Evolutionary conservation across 2,113 vertebrate species (phyloP), one percentile per base, ranked within the genome.

Genomic region (Pterocles gutturalis): DNA sequence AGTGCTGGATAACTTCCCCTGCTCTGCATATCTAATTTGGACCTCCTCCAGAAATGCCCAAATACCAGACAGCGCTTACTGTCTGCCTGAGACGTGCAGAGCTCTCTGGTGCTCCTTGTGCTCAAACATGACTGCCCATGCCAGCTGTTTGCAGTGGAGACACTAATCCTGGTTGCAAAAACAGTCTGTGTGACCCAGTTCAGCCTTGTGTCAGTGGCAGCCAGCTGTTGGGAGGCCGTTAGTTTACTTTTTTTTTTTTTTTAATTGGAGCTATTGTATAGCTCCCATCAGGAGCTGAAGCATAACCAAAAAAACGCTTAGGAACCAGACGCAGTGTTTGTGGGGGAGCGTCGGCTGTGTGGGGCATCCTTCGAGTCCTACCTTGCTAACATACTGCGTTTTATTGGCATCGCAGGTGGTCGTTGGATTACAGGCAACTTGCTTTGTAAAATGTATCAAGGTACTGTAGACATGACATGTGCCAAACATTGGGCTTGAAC

Each of bases 361-460:
- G 94, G 93, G 91, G 95, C 36, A 4, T 73, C 81, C 77, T 89
- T 55, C 45, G 70, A 86, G 96, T 96, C 96, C 84, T 91, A 8
- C 87, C 78, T 88, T 91, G 83, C 94, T 96, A 97, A 95, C 83
- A 77, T 95, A 58, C 95, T 96, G 89, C 95, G 0, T 93, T 96
- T 97, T 96, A 80, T 96, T 96, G 93, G 91, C 93, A 95, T 20
- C 95, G 25, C 95, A 96, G 93, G 95, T 93, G 93, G 80, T 92
- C 94, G 65, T 78, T 87, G 96, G 95, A 95, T 67, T 96, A 78
- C 92, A 94, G 75, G 89, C 94, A 94, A 87, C 94, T 97, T 96
- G 93, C 94, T 95, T 96, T 97, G 94, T 97, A 97, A 96, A 95
- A 95, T 95, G 71, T 97, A 1, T 90, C 95, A 94, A 95, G 96